Base-by-base conservation (phyloP, 2,888 invertebrate species). In the Chorisops tibialis region DNA sequence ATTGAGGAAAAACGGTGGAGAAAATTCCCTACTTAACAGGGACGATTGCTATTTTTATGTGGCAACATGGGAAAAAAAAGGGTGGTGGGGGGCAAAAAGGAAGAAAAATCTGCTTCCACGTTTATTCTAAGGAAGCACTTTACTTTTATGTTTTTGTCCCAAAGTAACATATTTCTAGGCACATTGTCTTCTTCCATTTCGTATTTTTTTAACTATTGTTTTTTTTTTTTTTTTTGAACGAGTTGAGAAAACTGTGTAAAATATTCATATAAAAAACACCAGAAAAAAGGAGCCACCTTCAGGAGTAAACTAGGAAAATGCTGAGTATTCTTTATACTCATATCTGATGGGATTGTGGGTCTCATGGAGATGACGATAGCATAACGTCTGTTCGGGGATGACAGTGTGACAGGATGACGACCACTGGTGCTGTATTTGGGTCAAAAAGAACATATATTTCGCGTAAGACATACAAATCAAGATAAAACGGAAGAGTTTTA, bases 11-110 rank as follows among this genome's bases (percentile, higher is more conserved):
- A 37, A 52, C 35, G 52, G 52, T 41, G 37, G 37, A 21, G 41
- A 61, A 60, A 61, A 61, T 47, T 51, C 52, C 52, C 52, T 51
- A 61, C 61, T 61, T 61, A 61, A 61, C 52, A 41, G 43, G 61
- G 54, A 61, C 61, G 47, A 61, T 61, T 61, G 61, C 61, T 52
- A 61, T 52, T 61, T 61, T 61, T 61, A 61, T 61, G 51, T 61
- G 61, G 52, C 61, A 54, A 61, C 52, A 61, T 52, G 61, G 61
- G 54, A 52, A 61, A 52, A 61, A 41, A 52, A 47, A 14, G 45
- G 45, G 52, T 52, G 51, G 37, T 61, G 30, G 9, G 30, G 7
- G 9, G 30, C 30, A 30, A 2, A 5, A 30, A 30, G 21, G 51
- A 52, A 19, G 24, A 14, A 41, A 30, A 30, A 30, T 30, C 30